Evolutionary conservation across 1,140 invertebrate genomes (phyloP).

Genomic region (Drosophila eugracilis): DNA sequence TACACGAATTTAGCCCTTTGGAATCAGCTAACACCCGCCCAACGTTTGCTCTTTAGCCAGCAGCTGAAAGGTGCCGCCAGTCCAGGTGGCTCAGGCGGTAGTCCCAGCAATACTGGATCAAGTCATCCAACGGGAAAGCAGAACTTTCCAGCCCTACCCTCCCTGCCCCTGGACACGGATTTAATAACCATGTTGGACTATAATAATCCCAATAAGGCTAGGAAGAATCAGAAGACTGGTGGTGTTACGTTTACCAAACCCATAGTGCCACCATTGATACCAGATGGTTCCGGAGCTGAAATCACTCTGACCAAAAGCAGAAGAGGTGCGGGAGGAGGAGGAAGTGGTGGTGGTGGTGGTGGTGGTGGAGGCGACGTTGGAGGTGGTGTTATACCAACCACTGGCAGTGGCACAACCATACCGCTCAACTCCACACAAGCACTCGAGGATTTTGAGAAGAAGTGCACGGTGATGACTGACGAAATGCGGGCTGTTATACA

Average conservation of each 20-base stretch:
- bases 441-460: slow-evolving; percentile 81
- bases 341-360: background rate
- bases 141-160: slow-evolving; percentile 69
- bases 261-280: slow-evolving; percentile 68
- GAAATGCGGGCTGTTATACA: slow-evolving; percentile 83
- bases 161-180: slow-evolving; percentile 77
- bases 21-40: slow-evolving; percentile 75
- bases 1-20: slow-evolving; percentile 78
- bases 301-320: slow-evolving; percentile 26
- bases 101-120: background rate
- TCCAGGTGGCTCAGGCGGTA: background rate
- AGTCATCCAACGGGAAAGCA: background rate
- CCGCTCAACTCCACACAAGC: slow-evolving; percentile 74
- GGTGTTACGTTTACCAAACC: slow-evolving; percentile 72
- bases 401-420: slow-evolving; percentile 59
- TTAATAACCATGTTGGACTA: slow-evolving; percentile 82
- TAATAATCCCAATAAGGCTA: slow-evolving; percentile 72
- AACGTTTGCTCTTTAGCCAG: slow-evolving; percentile 73
- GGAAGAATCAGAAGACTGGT: slow-evolving; percentile 14
- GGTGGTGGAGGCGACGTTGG: slow-evolving; percentile 1
- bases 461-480: slow-evolving; percentile 79
- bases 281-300: slow-evolving; percentile 33
- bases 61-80: slow-evolving; percentile 62
- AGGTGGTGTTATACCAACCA: background rate
- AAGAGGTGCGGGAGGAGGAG: background rate